Evolutionary conservation across 2,113 vertebrate genomes (phyloP), one percentile per base, ranked within the genome.

Genomic region (Nothobranchius kuhntae): DNA sequence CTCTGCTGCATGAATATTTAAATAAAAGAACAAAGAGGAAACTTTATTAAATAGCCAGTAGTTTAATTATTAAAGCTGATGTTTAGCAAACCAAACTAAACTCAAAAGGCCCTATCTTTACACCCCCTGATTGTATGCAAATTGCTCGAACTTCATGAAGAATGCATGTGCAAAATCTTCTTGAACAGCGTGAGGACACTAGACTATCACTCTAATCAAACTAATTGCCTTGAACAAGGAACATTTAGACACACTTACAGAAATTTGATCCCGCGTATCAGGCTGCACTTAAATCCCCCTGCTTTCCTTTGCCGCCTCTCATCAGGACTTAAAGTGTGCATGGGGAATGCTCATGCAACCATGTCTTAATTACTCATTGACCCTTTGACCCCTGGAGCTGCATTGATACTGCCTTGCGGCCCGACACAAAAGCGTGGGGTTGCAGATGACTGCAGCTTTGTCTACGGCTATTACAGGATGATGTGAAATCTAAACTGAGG

Each of bases 351-450:
- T 91, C 91, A 91, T 86, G 91, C 86, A 90, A 87, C 83, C 86
- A 83, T 89, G 89, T 89, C 89, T 94, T 91, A 92, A 93, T 92
- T 92, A 91, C 94, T 92, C 86, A 79, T 92, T 93, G 91, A 92
- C 91, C 89, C 82, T 89, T 91, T 91, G 90, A 90, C 89, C 89
- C 30, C 77, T 15, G 66, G 75, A 77, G 88, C 83, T 87, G 93
- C 91, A 89, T 88, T 82, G 93, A 92, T 87, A 86, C 83, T 53
- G 17, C 77, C 40, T 72, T 77, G 78, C 82, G 56, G 91, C 77
- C 79, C 62, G 79, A 82, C 86, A 71, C 86, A 84, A 88, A 88
- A 61, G 82, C 75, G 53, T 48, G 21, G 71, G 76, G 62, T 61
- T 77, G 81, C 77, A 60, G 45, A 70, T 47, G 82, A 81, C 76